Evolutionary conservation across 1,140 invertebrate species (phyloP), one percentile per base, ranked within the genome.

Genomic region (Rhagoletis pomonella): DNA sequence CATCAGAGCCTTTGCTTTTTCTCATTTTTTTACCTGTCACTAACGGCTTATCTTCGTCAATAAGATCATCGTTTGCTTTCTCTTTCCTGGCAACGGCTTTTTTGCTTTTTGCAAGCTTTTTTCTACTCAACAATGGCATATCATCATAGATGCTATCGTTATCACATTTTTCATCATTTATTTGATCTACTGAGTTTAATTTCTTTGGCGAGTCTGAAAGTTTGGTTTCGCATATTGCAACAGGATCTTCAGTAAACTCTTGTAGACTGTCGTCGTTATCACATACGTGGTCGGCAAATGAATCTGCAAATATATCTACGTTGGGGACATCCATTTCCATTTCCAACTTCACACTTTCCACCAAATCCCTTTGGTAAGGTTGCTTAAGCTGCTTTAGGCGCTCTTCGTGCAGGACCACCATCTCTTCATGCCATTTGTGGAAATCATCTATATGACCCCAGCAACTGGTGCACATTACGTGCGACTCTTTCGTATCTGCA

Each of bases 381-480:
- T 17, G 50, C 44, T 12, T 10, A 1, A 29, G 19, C n/a, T 12
- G 42, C 4, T 85, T 87, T 19, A 14, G 17, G 55, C n/a, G 55
- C 47, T 85, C 55, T 55, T 59, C 50, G n/a, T 87, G 81, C 39
- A 65, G 29, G 4, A 42, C 39, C 7, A 67, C 55, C 2, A 87
- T 44, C 4, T 29, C 19, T 9, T 87, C 59, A 3, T 85, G 87
- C 29, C 81, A 87, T 60, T 59, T 19, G 59, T 85, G 62, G 10
- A 87, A 87, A 59, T 87, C 87, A 39, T 85, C 42, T 39, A 87
- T 87, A 42, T 85, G 87, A 1, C 59, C n/a, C 87, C 87, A 87
- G 47, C 87, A 87, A 39, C 14, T 58, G 17, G 3, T 2, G 7
- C 87, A 87, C 17, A 87, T 58, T 9, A 87, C 60, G 1, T 64